phyloP scores from a whole-genome alignment of 2,113 vertebrate species.

The Ifrita kowaldi region DNA sequence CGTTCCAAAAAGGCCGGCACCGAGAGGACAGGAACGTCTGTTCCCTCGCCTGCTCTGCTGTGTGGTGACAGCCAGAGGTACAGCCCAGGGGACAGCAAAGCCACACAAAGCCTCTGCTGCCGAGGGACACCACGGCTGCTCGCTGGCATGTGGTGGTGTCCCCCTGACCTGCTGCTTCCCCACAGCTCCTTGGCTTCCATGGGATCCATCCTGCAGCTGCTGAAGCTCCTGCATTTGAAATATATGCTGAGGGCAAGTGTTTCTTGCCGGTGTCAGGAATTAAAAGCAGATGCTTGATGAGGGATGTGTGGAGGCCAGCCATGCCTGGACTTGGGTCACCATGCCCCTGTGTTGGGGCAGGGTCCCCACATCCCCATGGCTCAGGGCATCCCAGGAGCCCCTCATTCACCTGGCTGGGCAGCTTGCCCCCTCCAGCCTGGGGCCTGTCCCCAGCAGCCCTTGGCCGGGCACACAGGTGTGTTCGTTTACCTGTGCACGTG shows the following conservation, averaged over 20 bases:
- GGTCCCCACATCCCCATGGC: background rate
- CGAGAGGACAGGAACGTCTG: fast-evolving
- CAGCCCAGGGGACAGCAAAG: background rate
- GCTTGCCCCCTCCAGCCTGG: background rate
- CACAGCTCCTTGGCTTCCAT: background rate
- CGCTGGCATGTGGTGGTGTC: fast-evolving
- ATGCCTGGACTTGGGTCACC: fast-evolving
- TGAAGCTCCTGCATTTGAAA: background rate
- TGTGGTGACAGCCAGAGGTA: background rate
- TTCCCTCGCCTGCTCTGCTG: background rate
- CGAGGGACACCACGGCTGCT: fast-evolving
- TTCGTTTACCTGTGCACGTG: background rate
- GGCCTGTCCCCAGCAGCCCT: background rate
- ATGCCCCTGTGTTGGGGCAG: background rate
- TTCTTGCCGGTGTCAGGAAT: background rate
- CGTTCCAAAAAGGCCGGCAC: background rate
- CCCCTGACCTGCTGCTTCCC: background rate
- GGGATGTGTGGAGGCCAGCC: background rate
- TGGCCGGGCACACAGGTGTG: background rate
- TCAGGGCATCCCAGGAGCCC: background rate
- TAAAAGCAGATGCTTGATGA: background rate
- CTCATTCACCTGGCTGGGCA: no score
- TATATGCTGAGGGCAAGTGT: fast-evolving
- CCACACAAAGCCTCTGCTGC: background rate
- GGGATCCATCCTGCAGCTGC: background rate